phyloP scores from a whole-genome alignment of 2,888 invertebrate species.

The Drosophila meridionalis region DNA sequence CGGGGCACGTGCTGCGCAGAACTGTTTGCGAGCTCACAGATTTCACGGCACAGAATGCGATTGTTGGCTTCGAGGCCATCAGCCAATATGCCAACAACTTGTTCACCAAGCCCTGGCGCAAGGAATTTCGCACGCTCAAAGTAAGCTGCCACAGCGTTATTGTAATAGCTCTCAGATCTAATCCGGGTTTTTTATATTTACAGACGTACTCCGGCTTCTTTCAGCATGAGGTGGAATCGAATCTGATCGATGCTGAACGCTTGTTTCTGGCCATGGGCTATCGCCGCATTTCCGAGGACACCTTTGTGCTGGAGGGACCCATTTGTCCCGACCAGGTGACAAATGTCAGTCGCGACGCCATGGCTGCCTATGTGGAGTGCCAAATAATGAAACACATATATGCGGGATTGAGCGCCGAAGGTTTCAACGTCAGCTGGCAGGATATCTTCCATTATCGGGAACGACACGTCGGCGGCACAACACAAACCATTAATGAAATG shows the following conservation, averaged over 20 bases:
- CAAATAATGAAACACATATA: constrained; percentile 91
- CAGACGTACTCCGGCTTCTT: constrained; percentile 95
- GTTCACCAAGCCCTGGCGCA: constrained; percentile 94
- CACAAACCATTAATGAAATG: constrained; percentile 82
- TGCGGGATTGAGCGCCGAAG: constrained; percentile 89
- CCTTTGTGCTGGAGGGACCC: constrained; percentile 89
- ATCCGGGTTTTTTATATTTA: constrained; percentile 2
- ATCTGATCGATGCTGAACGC: constrained; percentile 91
- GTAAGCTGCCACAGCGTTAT: constrained; percentile 85
- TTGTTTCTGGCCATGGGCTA: constrained; percentile 94
- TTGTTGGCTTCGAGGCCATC: constrained; percentile 93
- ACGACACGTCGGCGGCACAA: constrained; percentile 79
- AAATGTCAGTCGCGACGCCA: constrained; percentile 92
- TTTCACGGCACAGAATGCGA: constrained; percentile 93
- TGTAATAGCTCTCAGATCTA: background rate
- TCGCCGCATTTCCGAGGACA: constrained; percentile 86
- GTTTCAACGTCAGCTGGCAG: constrained; percentile 87
- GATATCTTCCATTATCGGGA: constrained; percentile 87
- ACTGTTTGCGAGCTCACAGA: constrained; percentile 90
- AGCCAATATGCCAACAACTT: constrained; percentile 94
- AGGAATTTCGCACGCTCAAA: constrained; percentile 92
- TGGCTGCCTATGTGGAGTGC: constrained; percentile 94
- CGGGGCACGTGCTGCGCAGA: constrained; percentile 90
- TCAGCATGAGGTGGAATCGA: constrained; percentile 93
- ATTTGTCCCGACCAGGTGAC: constrained; percentile 93